A percentile compares a stretch with the other conserved stretches of the same genome.
These are phyloP conservation scores for Pammene aurita DNA, from an alignment of 2,888 invertebrate species.

Conservation along the genomic window DNA sequence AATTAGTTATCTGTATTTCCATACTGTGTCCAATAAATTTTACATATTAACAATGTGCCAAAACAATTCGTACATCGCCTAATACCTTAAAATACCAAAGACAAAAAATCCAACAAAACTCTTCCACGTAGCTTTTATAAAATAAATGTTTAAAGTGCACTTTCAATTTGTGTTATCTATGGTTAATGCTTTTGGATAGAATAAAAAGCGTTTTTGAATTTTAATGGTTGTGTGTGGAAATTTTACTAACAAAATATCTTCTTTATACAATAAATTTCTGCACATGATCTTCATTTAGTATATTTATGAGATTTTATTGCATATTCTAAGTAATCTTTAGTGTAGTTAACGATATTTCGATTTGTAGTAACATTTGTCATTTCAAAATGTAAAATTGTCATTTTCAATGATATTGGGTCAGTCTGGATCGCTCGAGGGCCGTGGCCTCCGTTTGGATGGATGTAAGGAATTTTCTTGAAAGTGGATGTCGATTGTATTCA, in stretches of 20 bases:
- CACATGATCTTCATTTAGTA: constrained; percentile 54
- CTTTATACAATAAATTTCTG: constrained; percentile 51
- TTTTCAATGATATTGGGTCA: constrained; percentile 60
- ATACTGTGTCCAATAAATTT: background rate
- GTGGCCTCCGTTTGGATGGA: constrained; percentile 52
- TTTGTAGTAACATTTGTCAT: constrained; percentile 79
- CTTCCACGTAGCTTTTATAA: constrained; percentile 45
- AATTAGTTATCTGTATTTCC: too few relatives aligned
- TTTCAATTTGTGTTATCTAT: constrained; percentile 57
- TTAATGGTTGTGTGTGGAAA: constrained; percentile 56
- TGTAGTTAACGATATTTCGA: constrained; percentile 74
- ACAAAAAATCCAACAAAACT: constrained; percentile 42
- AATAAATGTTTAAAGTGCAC: constrained; percentile 64
- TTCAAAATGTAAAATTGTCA: constrained; percentile 68
- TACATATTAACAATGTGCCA: constrained; percentile 51
- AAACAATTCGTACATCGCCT: constrained; percentile 45
- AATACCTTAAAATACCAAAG: constrained; percentile 37
- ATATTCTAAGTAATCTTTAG: constrained; percentile 74
- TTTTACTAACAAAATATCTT: constrained; percentile 41
- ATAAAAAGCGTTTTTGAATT: constrained; percentile 61
- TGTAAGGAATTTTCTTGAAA: constrained; percentile 67
- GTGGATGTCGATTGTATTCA: constrained; percentile 80
- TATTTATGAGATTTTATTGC: constrained; percentile 71
- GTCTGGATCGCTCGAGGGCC: constrained; percentile 49
- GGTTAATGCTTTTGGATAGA: constrained; percentile 59